Percentiles rank a stretch among this genome's conserved stretches.
phyloP scores from a whole-genome alignment of 2,113 vertebrate species.

The Engystomops pustulosus region DNA sequence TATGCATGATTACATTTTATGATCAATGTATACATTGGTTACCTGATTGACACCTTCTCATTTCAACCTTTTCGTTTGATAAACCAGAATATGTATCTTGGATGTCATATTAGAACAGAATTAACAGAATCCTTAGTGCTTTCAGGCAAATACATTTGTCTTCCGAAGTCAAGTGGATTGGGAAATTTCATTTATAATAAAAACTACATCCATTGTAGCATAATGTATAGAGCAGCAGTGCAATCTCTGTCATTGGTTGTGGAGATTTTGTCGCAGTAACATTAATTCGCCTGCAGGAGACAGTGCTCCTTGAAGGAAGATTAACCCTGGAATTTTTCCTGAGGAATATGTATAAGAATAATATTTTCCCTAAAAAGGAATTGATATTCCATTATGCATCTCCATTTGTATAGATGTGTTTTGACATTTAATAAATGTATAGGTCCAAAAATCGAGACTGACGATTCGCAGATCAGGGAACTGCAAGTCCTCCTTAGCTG shows the following conservation, averaged over 20 bases:
- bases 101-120: slow-evolving; percentile 30
- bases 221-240: neutral
- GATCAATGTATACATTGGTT: slow-evolving; percentile 40
- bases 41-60: slow-evolving; percentile 45
- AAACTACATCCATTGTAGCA: neutral
- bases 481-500: too few species aligned
- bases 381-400: too few species aligned
- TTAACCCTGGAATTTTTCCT: neutral
- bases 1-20: slow-evolving; percentile 38
- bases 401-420: too few species aligned
- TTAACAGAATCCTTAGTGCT: slow-evolving; percentile 37
- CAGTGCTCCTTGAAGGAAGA: neutral
- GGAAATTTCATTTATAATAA: slow-evolving; percentile 32
- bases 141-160: slow-evolving; percentile 15
- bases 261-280: neutral
- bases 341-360: neutral
- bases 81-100: slow-evolving; percentile 24
- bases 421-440: too few species aligned
- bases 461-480: too few species aligned
- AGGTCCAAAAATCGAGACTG: too few species aligned
- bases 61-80: slow-evolving; percentile 53
- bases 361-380: too few species aligned
- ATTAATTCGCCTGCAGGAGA: neutral
- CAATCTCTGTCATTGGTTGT: neutral
- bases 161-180: slow-evolving; percentile 17